Conservation (phyloP, 2,113 vertebrate species). For the Pelvicachromis taeniatus region DNA sequence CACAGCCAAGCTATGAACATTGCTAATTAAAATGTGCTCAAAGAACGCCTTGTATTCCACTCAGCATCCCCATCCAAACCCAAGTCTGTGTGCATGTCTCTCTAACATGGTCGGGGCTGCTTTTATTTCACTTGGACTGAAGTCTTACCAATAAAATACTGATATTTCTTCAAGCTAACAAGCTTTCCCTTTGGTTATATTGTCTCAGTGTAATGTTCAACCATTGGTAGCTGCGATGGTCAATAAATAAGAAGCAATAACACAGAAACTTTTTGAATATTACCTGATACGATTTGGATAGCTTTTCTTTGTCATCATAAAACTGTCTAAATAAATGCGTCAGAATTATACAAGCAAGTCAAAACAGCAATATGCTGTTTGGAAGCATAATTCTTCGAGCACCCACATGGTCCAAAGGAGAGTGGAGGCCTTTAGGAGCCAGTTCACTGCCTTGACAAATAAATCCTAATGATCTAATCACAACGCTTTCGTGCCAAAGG, state of each 20-base stretch:
- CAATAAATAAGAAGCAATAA: slow-evolving; percentile 1
- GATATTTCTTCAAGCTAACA: slow-evolving; percentile 56
- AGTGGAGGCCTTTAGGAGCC: not conserved
- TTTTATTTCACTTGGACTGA: slow-evolving; percentile 59
- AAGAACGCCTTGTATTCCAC: slow-evolving; percentile 72
- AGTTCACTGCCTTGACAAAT: not conserved
- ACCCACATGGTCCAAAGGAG: not conserved
- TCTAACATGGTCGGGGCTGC: slow-evolving; percentile 23
- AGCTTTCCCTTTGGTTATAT: slow-evolving; percentile 1
- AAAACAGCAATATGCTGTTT: not conserved
- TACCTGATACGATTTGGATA: not conserved
- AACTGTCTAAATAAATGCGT: not conserved
- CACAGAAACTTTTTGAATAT: not conserved
- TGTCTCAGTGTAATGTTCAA: slow-evolving; percentile 26
- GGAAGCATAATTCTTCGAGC: not conserved
- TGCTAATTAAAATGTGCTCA: slow-evolving; percentile 70
- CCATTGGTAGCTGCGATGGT: not conserved
- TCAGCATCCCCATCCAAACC: slow-evolving; percentile 62
- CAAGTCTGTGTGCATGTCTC: slow-evolving; percentile 48
- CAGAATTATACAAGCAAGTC: not conserved
- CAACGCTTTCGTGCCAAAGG: not conserved
- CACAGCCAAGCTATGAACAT: slow-evolving; percentile 66
- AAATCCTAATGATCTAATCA: slow-evolving; percentile 35
- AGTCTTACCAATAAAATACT: slow-evolving; percentile 40
- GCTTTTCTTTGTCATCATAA: not conserved